A percentile compares a stretch with the other conserved stretches of the same genome.
These are phyloP conservation scores for Heteromormyrus szaboi DNA, from an alignment of 2,797 vertebrate genomes.

Conservation along the genomic window DNA sequence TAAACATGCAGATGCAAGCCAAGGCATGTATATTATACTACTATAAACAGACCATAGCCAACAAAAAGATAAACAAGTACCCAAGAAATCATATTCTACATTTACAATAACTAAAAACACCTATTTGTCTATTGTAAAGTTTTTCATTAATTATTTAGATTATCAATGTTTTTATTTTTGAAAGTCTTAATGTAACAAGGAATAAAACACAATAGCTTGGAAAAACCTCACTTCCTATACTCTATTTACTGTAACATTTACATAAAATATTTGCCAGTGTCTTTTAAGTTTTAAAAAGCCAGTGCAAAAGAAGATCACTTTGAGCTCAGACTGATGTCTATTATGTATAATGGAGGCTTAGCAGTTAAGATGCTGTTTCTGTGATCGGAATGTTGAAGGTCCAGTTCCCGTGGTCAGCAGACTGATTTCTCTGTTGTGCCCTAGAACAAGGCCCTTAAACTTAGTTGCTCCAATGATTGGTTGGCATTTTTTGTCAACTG, in stretches of 20 bases:
- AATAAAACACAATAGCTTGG: neutral
- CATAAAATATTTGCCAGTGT: neutral
- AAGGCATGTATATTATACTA: neutral
- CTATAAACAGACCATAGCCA: neutral
- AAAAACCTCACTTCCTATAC: neutral
- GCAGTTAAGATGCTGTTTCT: neutral
- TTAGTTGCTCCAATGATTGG: neutral
- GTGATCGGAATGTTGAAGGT: neutral
- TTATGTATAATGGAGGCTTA: neutral
- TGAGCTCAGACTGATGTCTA: neutral
- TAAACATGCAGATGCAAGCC: constrained; percentile 1
- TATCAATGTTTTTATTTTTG: neutral
- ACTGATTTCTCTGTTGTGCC: neutral
- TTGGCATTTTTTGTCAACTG: neutral
- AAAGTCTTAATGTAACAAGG: neutral
- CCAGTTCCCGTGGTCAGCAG: neutral
- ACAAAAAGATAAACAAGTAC: neutral
- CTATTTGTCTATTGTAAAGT: neutral
- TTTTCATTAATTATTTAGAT: neutral
- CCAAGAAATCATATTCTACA: neutral
- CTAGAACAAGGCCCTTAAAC: neutral
- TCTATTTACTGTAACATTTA: neutral
- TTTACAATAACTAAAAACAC: neutral
- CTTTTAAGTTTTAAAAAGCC: neutral
- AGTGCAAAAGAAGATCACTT: neutral